Conservation (phyloP, 2,797 vertebrate genomes). For the Trichosurus vulpecula region DNA sequence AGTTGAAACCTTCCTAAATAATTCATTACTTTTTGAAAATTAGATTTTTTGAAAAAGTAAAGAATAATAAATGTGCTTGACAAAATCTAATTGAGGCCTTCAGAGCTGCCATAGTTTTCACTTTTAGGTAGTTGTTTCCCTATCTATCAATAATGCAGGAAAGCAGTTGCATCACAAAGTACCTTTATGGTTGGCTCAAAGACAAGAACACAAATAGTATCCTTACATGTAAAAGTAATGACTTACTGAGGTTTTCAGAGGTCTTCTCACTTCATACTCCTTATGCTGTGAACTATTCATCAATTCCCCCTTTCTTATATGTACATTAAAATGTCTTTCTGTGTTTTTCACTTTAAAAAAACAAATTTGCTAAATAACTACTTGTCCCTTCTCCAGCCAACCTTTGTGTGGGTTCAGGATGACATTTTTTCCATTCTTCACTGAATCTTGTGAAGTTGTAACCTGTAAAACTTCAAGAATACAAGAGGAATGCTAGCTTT, state of each 20-base stretch:
- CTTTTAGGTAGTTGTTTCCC: neutral
- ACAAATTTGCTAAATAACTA: conserved; percentile 41
- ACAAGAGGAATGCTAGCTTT: conserved; percentile 8
- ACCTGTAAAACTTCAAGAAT: conserved; percentile 6
- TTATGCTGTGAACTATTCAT: conserved; percentile 7
- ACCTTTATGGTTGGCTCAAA: neutral
- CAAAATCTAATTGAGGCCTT: conserved; percentile 76
- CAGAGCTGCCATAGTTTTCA: conserved; percentile 27
- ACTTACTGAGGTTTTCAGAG: neutral
- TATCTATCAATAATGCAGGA: conserved; percentile 42
- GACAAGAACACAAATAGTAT: neutral
- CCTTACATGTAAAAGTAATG: neutral
- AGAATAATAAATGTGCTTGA: conserved; percentile 84
- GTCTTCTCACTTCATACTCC: neutral
- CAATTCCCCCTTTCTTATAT: neutral
- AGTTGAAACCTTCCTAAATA: conserved; percentile 86
- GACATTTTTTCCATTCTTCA: conserved; percentile 31
- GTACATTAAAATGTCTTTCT: conserved; percentile 9
- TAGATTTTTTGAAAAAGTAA: conserved; percentile 80
- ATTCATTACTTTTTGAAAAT: conserved; percentile 82
- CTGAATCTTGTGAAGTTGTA: neutral
- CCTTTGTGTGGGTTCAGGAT: conserved; percentile 35
- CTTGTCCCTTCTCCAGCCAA: conserved; percentile 36
- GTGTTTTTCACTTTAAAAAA: conserved; percentile 15
- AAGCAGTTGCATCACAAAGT: conserved; percentile 43